Conservation (phyloP, 2,797 vertebrate species). For the Rhadinocentrus ornatus region DNA sequence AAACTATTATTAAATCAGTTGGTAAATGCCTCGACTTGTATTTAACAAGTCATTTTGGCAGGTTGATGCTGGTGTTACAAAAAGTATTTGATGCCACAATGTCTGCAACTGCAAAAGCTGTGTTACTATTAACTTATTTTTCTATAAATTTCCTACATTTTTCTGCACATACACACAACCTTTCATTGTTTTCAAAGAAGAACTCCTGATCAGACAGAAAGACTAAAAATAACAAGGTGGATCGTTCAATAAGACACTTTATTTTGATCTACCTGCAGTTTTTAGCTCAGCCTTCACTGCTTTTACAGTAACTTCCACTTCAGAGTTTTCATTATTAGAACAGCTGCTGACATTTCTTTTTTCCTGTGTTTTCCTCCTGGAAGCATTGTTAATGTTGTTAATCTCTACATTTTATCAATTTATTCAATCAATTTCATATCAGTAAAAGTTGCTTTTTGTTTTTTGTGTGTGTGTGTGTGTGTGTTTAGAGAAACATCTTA, state of each 20-base stretch:
- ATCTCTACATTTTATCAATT: neutral
- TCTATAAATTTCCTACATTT: slow-evolving; percentile 2
- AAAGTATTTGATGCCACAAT: no score
- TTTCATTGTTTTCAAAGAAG: slow-evolving; percentile 52
- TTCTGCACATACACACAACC: slow-evolving; percentile 6
- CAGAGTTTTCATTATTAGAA: slow-evolving; percentile 9
- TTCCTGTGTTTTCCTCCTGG: neutral
- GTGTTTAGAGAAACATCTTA: neutral
- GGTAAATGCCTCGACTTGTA: neutral
- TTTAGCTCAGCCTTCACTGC: slow-evolving; percentile 45
- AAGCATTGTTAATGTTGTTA: neutral
- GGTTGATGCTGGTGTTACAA: neutral
- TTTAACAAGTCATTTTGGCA: slow-evolving; percentile 13
- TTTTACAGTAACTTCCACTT: slow-evolving; percentile 22
- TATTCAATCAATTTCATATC: neutral
- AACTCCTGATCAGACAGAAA: slow-evolving; percentile 26
- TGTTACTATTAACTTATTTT: neutral
- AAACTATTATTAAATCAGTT: neutral
- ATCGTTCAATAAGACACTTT: slow-evolving; percentile 55
- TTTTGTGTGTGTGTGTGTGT: neutral
- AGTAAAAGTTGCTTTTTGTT: neutral
- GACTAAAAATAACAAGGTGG: slow-evolving; percentile 69
- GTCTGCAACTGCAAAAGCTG: neutral
- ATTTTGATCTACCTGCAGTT: slow-evolving; percentile 51
- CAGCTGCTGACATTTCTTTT: slow-evolving; percentile 19